phyloP scores from a whole-genome alignment of 2,888 invertebrate genomes.

The Apamea epomidion region DNA sequence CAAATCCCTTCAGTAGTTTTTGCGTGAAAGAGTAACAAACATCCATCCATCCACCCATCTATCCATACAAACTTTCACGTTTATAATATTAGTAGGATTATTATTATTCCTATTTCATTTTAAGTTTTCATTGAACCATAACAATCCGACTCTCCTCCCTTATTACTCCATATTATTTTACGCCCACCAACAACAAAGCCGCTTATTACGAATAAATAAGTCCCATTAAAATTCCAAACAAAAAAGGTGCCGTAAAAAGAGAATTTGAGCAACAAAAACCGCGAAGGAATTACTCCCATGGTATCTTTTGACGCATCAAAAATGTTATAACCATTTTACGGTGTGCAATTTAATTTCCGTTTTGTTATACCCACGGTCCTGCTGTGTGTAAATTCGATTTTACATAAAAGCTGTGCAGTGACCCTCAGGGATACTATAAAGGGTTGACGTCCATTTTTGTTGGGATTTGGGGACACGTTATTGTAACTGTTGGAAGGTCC shows the following conservation, averaged over 20 bases:
- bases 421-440: constrained; percentile 8
- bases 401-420: constrained; percentile 64
- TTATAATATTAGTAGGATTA: too few relatives aligned
- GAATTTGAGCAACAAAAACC: constrained; percentile 67
- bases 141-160: not conserved
- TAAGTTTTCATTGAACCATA: constrained; percentile 15
- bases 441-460: constrained; percentile 29
- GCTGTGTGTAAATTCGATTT: constrained; percentile 62
- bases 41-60: too few relatives aligned
- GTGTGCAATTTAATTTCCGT: constrained; percentile 81
- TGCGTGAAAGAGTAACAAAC: too few relatives aligned
- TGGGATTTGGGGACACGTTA: not conserved
- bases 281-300: constrained; percentile 71
- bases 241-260: constrained; percentile 57
- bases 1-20: too few relatives aligned
- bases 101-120: not conserved
- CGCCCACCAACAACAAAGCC: constrained; percentile 12
- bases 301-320: constrained; percentile 77
- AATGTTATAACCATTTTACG: constrained; percentile 80
- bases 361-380: constrained; percentile 62
- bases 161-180: constrained; percentile 12
- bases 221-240: constrained; percentile 54
- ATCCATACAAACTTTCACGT: too few relatives aligned
- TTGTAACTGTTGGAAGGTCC: not conserved
- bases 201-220: constrained; percentile 41